A percentile compares a stretch with the other conserved stretches of the same genome.
Evolutionary conservation across 2,797 vertebrate species (phyloP).

Genomic region (Falco rusticolus): DNA sequence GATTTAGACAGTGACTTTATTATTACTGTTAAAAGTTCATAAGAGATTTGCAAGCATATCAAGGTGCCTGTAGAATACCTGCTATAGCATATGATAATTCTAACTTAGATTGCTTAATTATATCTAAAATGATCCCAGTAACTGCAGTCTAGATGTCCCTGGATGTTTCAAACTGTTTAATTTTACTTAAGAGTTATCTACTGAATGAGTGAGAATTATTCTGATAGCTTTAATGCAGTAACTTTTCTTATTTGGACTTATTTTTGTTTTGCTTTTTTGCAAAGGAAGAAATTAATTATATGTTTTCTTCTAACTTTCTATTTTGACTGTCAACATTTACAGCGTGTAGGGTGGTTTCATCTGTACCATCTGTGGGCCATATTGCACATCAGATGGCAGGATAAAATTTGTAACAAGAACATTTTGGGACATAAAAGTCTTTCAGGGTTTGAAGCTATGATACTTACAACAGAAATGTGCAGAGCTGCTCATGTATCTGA

Average conservation of each 20-base stretch:
- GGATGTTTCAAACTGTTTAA: background rate
- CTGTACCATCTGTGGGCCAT: slow-evolving; percentile 52
- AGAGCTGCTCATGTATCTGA: background rate
- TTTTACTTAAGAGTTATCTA: background rate
- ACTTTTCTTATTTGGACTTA: background rate
- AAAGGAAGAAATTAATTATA: background rate
- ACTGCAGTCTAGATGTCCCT: background rate
- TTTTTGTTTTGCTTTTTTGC: background rate
- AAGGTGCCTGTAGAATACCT: background rate
- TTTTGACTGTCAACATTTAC: slow-evolving; percentile 41
- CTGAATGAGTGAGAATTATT: background rate
- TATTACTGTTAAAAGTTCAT: background rate
- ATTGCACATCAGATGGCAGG: slow-evolving; percentile 57
- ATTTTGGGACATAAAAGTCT: background rate
- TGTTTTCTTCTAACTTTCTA: slow-evolving; percentile 46
- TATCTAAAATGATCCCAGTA: background rate
- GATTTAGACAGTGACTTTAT: background rate
- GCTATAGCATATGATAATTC: background rate
- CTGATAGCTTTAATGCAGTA: background rate
- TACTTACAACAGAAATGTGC: background rate
- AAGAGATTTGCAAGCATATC: background rate
- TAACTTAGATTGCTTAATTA: background rate
- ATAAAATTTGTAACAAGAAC: slow-evolving; percentile 34
- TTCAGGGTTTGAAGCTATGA: background rate
- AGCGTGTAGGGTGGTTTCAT: slow-evolving; percentile 10